Evolutionary conservation across 2,113 vertebrate species (phyloP).

Genomic region (Eclectus roratus): DNA sequence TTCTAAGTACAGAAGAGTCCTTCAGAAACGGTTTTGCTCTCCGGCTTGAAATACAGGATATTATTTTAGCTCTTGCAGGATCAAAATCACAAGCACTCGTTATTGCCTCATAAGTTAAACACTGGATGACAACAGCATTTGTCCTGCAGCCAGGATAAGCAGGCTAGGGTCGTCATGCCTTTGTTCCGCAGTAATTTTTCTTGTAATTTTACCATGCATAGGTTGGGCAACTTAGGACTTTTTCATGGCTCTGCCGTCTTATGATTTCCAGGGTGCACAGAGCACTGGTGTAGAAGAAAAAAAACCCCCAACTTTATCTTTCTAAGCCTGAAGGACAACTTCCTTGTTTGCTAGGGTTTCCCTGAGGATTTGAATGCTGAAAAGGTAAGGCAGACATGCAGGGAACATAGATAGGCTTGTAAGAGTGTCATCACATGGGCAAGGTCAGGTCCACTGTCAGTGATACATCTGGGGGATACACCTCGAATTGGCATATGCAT

Average conservation of each 20-base stretch:
- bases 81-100: constrained; percentile 41
- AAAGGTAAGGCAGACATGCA: neutral
- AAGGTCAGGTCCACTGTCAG: neutral
- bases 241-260: constrained; percentile 31
- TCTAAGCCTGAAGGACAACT: constrained; percentile 12
- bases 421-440: neutral
- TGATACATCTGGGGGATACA: neutral
- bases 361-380: neutral
- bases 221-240: constrained; percentile 20
- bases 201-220: constrained; percentile 59
- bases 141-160: constrained; percentile 64
- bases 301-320: neutral
- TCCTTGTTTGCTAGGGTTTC: constrained; percentile 31
- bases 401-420: neutral
- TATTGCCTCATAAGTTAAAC: constrained; percentile 60
- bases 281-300: constrained; percentile 20
- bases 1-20: neutral
- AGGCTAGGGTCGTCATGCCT: constrained; percentile 71
- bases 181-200: constrained; percentile 42
- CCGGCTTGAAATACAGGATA: neutral
- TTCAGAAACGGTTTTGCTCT: neutral
- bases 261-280: neutral
- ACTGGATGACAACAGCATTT: constrained; percentile 4
- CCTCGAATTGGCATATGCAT: accelerated
- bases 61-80: constrained; percentile 44